phyloP scores from a whole-genome alignment of 2,888 invertebrate genomes.

The Drosophila mimica region DNA sequence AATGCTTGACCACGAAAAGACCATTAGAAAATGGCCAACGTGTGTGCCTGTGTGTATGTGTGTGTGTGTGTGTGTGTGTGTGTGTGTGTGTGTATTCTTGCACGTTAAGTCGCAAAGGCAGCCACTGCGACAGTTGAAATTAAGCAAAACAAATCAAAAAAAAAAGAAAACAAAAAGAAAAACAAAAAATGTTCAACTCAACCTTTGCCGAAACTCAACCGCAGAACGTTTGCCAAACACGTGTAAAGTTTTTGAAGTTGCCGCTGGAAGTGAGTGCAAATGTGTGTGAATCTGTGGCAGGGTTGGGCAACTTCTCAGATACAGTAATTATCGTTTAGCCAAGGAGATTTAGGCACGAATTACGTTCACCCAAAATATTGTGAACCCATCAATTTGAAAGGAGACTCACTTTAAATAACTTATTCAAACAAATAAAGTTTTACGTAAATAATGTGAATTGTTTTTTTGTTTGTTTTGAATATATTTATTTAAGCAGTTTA shows the following conservation, averaged over 20 bases:
- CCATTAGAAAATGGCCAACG: constrained; percentile 70
- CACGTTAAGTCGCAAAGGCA: constrained; percentile 55
- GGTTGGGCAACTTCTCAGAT: constrained; percentile 33
- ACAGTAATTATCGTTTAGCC: constrained; percentile 44
- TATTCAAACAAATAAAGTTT: constrained; percentile 10
- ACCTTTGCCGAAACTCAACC: constrained; percentile 51
- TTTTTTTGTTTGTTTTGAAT: not conserved
- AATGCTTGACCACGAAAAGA: constrained; percentile 80
- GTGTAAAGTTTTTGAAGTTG: constrained; percentile 65
- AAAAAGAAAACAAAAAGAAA: constrained; percentile 24
- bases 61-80: constrained; percentile 11
- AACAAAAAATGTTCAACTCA: constrained; percentile 12
- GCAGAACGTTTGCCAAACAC: constrained; percentile 71
- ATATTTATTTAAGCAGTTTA: not conserved
- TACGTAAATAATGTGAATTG: not conserved
- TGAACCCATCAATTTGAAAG: constrained; percentile 3
- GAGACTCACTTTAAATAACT: constrained; percentile 11
- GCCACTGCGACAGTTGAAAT: constrained; percentile 64
- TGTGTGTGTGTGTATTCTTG: constrained; percentile 10
- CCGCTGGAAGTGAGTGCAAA: constrained; percentile 38
- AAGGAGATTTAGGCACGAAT: constrained; percentile 29
- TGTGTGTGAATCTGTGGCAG: constrained; percentile 40
- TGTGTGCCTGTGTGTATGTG: constrained; percentile 13
- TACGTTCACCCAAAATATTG: constrained; percentile 10
- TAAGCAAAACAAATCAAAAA: constrained; percentile 58